Base-by-base conservation (phyloP, 1,140 invertebrate species). In the Euura lappo region DNA sequence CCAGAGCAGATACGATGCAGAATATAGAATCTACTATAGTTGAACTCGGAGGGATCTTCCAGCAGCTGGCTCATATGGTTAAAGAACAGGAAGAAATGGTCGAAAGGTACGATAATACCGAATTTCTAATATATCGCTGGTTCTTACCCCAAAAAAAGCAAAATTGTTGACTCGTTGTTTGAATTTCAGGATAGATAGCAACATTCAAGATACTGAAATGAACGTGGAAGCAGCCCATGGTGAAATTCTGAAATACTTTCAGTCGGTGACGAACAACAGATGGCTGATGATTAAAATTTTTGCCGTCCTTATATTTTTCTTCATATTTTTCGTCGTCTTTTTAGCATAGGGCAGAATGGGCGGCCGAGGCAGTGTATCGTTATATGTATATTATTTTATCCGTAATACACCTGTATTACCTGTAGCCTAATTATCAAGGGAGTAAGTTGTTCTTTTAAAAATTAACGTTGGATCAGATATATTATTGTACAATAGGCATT, bases 211-310 rank as follows among this genome's bases (percentile, higher is more conserved):
- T 84, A 94, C 98, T 2, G 94, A 96, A 85, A 83, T 99, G 79
- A 99, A 99, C 88, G 96, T 99, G 47, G 98, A 99, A 90, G 96
- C 97, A 68, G 99, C 98, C 28, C 98, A 99, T 85, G 90, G 93
- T 28, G 97, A 99, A 90, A 97, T 99, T 76, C 89, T 99, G 71
- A 98, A 96, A 88, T 99, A 99, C 89, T 99, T 99, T 85, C 96
- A 97, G 87, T 97, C 96, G 42, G 95, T 99, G 28, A 96, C 97
- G 8, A 97, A 95, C 65, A 99, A 99, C 89, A 91, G 98, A 79
- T 99, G 98, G 96, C 90, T 99, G 8, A 99, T 99, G 97, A 96
- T 99, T 79, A 99, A 99, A 92, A 94, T 99, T 74, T 99, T 99
- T 89, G 98, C 93, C 71, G 96, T 99, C 70, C 89, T 99, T 44